These are phyloP conservation scores for Lamellibrachia columna DNA, from an alignment of 2,888 invertebrate genomes.

Conservation along the genomic window DNA sequence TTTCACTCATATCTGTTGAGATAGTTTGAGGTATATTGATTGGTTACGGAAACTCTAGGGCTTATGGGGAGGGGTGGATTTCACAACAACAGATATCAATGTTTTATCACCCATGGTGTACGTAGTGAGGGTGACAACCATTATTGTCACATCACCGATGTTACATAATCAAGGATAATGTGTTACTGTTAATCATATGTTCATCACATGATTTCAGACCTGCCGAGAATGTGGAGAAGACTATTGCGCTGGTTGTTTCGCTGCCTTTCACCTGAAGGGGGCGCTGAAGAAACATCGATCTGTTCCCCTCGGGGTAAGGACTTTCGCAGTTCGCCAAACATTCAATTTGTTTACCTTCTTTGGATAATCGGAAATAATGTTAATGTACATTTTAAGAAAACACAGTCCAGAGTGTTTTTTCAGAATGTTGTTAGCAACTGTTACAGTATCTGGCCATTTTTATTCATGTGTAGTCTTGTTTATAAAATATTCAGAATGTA, in stretches of 20 bases:
- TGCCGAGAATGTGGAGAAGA: conserved; percentile 65
- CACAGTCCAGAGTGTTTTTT: neutral
- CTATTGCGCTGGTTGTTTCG: conserved; percentile 64
- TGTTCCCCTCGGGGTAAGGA: conserved; percentile 58
- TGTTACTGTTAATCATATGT: conserved; percentile 19
- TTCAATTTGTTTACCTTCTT: neutral
- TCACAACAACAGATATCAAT: no score
- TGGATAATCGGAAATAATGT: neutral
- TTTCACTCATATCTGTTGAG: no score
- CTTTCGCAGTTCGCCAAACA: neutral
- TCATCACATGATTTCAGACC: conserved; percentile 47
- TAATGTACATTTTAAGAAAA: neutral
- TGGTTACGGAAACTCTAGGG: no score
- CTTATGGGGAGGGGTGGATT: no score
- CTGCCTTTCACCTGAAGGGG: conserved; percentile 64
- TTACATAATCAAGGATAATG: neutral
- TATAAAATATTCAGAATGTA: neutral
- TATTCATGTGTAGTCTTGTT: neutral
- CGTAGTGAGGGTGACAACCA: no score
- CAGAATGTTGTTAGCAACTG: neutral
- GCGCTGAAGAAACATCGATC: conserved; percentile 65
- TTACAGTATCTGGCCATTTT: neutral
- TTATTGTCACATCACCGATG: neutral
- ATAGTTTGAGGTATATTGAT: no score
- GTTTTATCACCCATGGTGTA: no score